Base-by-base conservation (phyloP, 2,797 vertebrate species). In the Glossophaga mutica region DNA sequence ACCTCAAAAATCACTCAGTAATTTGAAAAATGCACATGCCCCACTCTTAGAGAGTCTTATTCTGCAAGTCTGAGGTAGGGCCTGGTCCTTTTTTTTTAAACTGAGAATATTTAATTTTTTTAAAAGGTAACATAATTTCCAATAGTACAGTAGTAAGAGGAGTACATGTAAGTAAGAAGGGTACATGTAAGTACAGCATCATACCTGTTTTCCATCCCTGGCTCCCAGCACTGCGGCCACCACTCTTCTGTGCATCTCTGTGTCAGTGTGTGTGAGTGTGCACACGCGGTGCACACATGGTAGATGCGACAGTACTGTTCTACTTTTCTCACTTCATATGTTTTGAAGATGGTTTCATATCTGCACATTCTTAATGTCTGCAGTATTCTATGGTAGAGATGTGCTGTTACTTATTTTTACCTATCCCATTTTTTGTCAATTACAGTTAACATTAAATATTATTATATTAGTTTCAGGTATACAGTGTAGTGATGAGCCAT, bases 181-280 rank as follows among this genome's bases (percentile, higher is more conserved):
- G 1, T 62, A 15, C 52, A 68, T 73, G 67, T 74, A 46, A 7
- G n/a, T 62, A 90, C 55, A 59, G 73, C 44, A 50, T 87, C 71
- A 52, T 79, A 52, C 68, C 34, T 89, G 9, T 94, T 93, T 96
- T 91, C 87, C 24, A 87, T 62, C 78, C 24, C 73, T 94, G 65
- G 62, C 29, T 91, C 65, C 44, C 42, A 92, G 74, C 34, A 7
- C 67, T 39, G 79, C 22, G 62, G 26, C 15, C 34, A 86, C 68
- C 74, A 46, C 59, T 52, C 32, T 50, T 84, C 79, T 77, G 88
- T 89, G 6, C 10, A 15, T 57, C 26, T 42, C 46, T 24, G 21
- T 55, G 21, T 55, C 15, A 34, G 5, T 37, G 6, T 52, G 24
- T 5, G 5, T 16, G 50, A 39, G 34, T 62, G 34, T n/a, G 8